Evolutionary conservation across 2,113 vertebrate species (phyloP).

Genomic region (Misgurnus mizolepis): DNA sequence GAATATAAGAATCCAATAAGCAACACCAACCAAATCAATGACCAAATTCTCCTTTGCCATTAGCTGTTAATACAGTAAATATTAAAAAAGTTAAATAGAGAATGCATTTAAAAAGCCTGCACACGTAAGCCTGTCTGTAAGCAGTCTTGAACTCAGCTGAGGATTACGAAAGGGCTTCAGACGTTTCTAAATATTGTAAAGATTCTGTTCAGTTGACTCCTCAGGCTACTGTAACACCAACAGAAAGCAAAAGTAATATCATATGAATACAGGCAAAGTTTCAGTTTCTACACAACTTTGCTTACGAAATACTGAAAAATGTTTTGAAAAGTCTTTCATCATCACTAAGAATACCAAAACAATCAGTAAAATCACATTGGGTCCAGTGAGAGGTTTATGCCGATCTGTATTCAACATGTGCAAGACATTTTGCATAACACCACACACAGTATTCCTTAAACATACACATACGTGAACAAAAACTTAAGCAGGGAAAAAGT

Average conservation of each 20-base stretch:
- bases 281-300: conserved; percentile 44
- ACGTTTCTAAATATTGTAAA: neutral
- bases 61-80: too few relatives aligned
- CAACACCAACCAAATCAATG: neutral
- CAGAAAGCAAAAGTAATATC: conserved; percentile 52
- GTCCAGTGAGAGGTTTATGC: conserved; percentile 13
- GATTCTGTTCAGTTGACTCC: conserved; percentile 3
- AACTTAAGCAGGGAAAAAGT: neutral
- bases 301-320: conserved; percentile 41
- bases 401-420: conserved; percentile 1
- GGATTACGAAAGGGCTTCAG: neutral
- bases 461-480: neutral
- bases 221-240: conserved; percentile 22
- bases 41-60: too few relatives aligned
- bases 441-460: neutral
- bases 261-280: conserved; percentile 37
- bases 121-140: neutral
- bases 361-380: neutral
- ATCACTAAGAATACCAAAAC: conserved; percentile 49
- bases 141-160: neutral
- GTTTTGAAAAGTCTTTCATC: conserved; percentile 50
- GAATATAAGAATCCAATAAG: too few relatives aligned
- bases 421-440: conserved; percentile 7
- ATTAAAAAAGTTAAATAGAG: too few relatives aligned
- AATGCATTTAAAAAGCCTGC: neutral